Evolutionary conservation across 2,113 vertebrate species (phyloP).

Genomic region (Copsychus sechellarum): DNA sequence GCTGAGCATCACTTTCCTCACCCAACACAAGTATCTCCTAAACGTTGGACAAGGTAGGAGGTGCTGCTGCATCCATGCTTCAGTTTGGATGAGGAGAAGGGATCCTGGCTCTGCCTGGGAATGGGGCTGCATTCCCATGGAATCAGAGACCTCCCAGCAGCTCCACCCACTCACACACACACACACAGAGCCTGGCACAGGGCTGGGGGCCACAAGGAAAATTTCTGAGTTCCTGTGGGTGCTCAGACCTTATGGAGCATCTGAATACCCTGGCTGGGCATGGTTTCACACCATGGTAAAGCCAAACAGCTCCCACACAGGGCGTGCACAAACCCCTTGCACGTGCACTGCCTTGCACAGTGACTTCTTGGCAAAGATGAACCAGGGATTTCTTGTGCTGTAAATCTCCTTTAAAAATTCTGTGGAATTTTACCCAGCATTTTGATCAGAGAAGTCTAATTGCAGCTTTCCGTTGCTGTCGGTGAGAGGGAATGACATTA

Average conservation of each 20-base stretch:
- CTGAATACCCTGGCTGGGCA: accelerated
- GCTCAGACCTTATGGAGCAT: background rate
- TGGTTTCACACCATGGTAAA: accelerated
- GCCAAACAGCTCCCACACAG: background rate
- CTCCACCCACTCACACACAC: accelerated
- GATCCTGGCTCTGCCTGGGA: background rate
- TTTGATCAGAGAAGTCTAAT: constrained; percentile 55
- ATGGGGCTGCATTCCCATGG: background rate
- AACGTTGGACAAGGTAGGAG: background rate
- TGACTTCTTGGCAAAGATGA: background rate
- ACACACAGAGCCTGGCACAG: background rate
- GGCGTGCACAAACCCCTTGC: background rate
- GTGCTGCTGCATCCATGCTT: background rate
- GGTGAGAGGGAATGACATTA: constrained; percentile 52
- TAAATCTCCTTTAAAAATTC: background rate
- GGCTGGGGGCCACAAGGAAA: background rate
- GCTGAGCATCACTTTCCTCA: background rate
- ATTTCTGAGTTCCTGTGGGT: accelerated
- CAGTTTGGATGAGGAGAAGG: background rate
- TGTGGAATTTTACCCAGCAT: background rate
- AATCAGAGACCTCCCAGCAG: background rate
- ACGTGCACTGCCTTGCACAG: background rate
- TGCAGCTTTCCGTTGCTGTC: constrained; percentile 44
- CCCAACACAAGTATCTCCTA: background rate
- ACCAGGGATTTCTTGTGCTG: background rate